Conservation (phyloP, 2,888 invertebrate species). For the Microdon myrmicae region DNA sequence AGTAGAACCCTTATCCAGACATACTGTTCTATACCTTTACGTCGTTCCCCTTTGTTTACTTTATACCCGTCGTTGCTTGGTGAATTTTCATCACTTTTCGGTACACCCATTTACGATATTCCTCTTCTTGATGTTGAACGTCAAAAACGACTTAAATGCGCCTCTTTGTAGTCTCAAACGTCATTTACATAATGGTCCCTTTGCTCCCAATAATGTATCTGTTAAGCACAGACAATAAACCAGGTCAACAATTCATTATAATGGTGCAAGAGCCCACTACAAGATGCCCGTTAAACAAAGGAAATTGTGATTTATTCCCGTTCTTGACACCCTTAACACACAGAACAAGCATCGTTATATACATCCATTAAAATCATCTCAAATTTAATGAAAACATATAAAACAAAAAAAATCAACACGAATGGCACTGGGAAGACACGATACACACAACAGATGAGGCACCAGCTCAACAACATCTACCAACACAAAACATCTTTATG, state of each 20-base stretch:
- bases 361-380: slow-evolving; percentile 46
- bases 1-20: too few relatives aligned
- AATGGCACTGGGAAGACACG: too few relatives aligned
- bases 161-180: slow-evolving; percentile 43
- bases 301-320: slow-evolving; percentile 50
- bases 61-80: too few relatives aligned
- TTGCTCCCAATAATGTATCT: slow-evolving; percentile 37
- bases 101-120: slow-evolving; percentile 18
- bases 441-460: too few relatives aligned
- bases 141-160: slow-evolving; percentile 19
- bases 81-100: slow-evolving; percentile 5
- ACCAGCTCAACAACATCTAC: too few relatives aligned
- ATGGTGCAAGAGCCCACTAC: slow-evolving; percentile 28
- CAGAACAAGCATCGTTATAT: slow-evolving; percentile 30
- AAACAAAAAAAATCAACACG: too few relatives aligned
- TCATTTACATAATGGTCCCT: slow-evolving; percentile 43
- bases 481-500: too few relatives aligned
- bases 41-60: too few relatives aligned
- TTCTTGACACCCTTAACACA: slow-evolving; percentile 47
- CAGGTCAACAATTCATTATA: slow-evolving; percentile 47
- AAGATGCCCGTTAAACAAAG: slow-evolving; percentile 38
- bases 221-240: slow-evolving; percentile 42
- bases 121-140: slow-evolving; percentile 17
- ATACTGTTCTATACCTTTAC: too few relatives aligned
- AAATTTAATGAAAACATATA: slow-evolving; percentile 41